Evolutionary conservation across 2,113 vertebrate genomes (phyloP).

Genomic region (Percopsis transmontana): DNA sequence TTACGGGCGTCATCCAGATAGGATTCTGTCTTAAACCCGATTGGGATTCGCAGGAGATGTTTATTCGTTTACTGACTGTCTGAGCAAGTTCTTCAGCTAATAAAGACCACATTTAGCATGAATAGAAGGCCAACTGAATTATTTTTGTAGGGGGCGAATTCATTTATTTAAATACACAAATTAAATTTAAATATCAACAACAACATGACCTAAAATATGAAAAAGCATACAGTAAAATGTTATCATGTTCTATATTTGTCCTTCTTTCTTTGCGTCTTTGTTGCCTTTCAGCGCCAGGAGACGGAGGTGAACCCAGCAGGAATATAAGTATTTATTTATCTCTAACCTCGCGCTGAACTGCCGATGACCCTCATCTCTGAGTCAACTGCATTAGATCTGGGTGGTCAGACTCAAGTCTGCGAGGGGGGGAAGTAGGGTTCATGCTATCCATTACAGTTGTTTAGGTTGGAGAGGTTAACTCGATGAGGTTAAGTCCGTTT

Average conservation of each 20-base stretch:
- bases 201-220: background rate
- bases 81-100: too few species aligned
- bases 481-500: conserved; percentile 73
- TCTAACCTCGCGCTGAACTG: conserved; percentile 75
- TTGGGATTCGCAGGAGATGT: background rate
- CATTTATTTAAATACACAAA: too few species aligned
- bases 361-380: conserved; percentile 67
- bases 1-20: conserved; percentile 33
- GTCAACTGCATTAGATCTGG: conserved; percentile 77
- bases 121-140: too few species aligned
- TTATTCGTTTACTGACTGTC: background rate
- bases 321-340: conserved; percentile 64
- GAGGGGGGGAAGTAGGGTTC: conserved; percentile 32
- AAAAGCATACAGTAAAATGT: background rate
- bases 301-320: conserved; percentile 38
- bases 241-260: background rate
- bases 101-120: too few species aligned
- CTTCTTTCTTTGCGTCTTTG: conserved; percentile 13
- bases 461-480: conserved; percentile 74
- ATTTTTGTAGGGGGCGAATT: too few species aligned
- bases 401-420: conserved; percentile 60
- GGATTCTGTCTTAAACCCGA: too few species aligned
- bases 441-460: conserved; percentile 75
- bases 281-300: conserved; percentile 32
- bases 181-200: too few species aligned